Conservation (phyloP, 1,140 invertebrate genomes). For the Cydia fagiglandana region DNA sequence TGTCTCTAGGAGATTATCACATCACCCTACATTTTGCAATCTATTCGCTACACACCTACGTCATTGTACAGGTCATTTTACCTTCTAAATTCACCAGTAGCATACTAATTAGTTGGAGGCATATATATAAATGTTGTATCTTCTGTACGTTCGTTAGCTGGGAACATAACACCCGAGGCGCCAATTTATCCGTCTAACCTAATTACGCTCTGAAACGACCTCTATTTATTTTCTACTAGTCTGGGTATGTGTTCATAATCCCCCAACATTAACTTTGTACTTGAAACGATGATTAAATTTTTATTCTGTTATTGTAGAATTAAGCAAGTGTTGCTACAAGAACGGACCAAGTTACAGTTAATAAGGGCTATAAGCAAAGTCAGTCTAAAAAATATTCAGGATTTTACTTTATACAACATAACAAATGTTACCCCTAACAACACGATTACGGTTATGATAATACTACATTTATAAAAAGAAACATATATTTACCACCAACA, state of each 20-base stretch:
- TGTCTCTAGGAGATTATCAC: not conserved
- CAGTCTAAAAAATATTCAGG: too few species aligned
- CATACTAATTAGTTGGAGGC: slow-evolving; percentile 24
- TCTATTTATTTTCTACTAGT: slow-evolving; percentile 54
- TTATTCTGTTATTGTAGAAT: too few species aligned
- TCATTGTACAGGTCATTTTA: slow-evolving; percentile 11
- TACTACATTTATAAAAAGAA: too few species aligned
- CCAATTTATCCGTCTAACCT: slow-evolving; percentile 54
- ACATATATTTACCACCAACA: too few species aligned
- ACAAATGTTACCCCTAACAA: too few species aligned
- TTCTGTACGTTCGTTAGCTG: slow-evolving; percentile 47
- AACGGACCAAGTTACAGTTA: too few species aligned
- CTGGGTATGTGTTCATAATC: slow-evolving; percentile 8
- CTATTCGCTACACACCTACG: not conserved
- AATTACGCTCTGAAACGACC: slow-evolving; percentile 52
- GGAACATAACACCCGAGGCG: slow-evolving; percentile 49
- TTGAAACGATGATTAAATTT: not conserved
- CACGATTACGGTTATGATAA: too few species aligned
- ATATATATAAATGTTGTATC: slow-evolving; percentile 31
- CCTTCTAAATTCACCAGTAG: slow-evolving; percentile 26
- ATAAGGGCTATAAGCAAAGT: too few species aligned
- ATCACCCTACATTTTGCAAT: not conserved
- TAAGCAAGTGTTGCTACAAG: too few species aligned
- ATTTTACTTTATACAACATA: too few species aligned
- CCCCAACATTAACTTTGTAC: not conserved